Conservation (phyloP, 92 coral and sea anemone genomes). For the Heteractis magnifica region DNA sequence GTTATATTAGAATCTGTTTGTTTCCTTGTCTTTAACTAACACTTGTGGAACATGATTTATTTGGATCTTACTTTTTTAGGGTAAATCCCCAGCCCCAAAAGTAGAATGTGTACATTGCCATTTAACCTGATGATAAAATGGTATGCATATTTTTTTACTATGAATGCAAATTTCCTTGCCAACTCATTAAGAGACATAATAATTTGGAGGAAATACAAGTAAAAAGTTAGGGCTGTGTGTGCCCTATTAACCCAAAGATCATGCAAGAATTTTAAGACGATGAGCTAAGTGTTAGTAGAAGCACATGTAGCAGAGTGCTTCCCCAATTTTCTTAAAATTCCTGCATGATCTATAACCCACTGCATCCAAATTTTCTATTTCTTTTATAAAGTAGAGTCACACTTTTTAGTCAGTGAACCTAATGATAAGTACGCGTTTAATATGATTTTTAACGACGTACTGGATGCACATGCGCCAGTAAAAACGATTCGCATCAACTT, state of each 20-base stretch:
- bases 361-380: not conserved
- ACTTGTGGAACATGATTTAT: no score
- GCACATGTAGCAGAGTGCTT: not conserved
- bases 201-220: not conserved
- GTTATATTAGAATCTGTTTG: not conserved
- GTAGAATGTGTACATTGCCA: not conserved
- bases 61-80: not conserved
- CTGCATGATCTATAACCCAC: not conserved
- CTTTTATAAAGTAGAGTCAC: not conserved
- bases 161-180: not conserved
- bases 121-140: not conserved
- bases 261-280: not conserved
- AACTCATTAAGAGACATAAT: not conserved
- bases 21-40: not conserved
- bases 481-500: no score
- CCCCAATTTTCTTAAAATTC: not conserved
- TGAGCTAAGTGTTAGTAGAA: not conserved
- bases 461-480: no score
- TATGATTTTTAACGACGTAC: no score
- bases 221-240: not conserved
- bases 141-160: not conserved
- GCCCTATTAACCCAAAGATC: not conserved
- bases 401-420: no score
- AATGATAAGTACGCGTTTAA: no score
- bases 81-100: not conserved